Evolutionary conservation across 1,140 invertebrate genomes (phyloP), one percentile per base, ranked within the genome.

Genomic region (Megalonaias nervosa): DNA sequence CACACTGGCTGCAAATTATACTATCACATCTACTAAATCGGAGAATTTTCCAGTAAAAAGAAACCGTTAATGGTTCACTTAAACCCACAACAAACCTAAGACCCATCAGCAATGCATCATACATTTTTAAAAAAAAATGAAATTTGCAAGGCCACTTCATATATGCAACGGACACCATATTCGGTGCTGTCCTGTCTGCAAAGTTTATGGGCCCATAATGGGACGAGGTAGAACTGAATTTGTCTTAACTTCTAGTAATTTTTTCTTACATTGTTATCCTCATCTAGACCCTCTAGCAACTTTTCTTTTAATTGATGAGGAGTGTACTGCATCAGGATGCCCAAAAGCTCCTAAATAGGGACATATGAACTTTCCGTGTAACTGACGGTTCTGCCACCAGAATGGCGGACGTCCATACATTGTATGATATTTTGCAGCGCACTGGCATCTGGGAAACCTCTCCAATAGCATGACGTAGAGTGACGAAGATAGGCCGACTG

Each of bases 211-310:
- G 38, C 38, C 38, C 38, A 48, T 48, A 48, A 48, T 6, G 38
- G 38, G 6, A 48, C 38, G 38, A 6, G 11, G 11, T 48, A 48
- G 9, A 48, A 48, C 6, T 48, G 11, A 48, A 48, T 48, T 48
- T 48, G 6, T 48, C 38, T 48, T 0, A 48, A 11, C 11, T 48
- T 48, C 38, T 61, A 48, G 12, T 62, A 19, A 17, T 19, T 31
- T 57, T 82, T 82, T 85, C 93, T 93, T 93, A 93, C 93, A 93
- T 93, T 93, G 90, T 93, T 92, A 84, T 93, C 92, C 85, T 91
- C 90, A 91, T 93, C 93, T 87, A 93, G 91, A 87, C 92, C 92
- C 90, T 91, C 91, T 87, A 93, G 91, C 91, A 93, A 91, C 89
- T 92, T 93, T 87, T 93, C 92, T 91, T 93, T 93, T 89, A 93